Conservation (phyloP, 2,797 vertebrate species). For the Tiaroga cobitis region DNA sequence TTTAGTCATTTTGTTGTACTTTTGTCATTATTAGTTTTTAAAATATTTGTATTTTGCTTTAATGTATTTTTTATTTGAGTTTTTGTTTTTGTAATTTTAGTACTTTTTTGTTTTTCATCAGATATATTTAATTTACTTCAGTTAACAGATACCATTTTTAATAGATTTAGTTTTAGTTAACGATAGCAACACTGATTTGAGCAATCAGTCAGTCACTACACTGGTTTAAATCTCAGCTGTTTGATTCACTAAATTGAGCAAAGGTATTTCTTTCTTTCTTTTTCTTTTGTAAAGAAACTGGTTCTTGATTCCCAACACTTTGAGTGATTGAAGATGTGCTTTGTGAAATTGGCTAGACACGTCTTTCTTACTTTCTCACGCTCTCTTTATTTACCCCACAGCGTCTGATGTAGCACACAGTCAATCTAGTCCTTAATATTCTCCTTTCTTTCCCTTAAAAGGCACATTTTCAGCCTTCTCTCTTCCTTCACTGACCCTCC, state of each 20-base stretch:
- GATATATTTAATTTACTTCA: neutral
- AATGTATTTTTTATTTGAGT: neutral
- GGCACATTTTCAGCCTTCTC: slow-evolving; percentile 18
- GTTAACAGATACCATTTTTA: neutral
- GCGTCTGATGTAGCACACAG: slow-evolving; percentile 2
- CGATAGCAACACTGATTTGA: neutral
- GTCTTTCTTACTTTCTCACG: neutral
- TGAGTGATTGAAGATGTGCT: slow-evolving; percentile 1
- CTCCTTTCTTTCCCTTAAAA: slow-evolving; percentile 48
- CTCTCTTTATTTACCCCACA: slow-evolving; percentile 28
- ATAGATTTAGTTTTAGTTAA: neutral
- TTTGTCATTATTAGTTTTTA: neutral
- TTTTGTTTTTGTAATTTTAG: neutral
- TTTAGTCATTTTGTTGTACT: neutral
- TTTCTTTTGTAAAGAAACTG: neutral
- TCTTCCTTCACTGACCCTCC: slow-evolving; percentile 36
- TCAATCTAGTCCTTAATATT: slow-evolving; percentile 29
- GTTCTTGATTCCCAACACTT: neutral
- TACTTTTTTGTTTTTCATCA: neutral
- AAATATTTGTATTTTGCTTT: neutral
- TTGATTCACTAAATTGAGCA: neutral
- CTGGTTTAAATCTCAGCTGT: neutral
- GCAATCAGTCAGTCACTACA: neutral
- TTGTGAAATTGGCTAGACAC: neutral
- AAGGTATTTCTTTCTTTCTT: neutral